Evolutionary conservation across 2,113 vertebrate genomes (phyloP), one percentile per base, ranked within the genome.

Genomic region (Oncorhynchus mykiss): DNA sequence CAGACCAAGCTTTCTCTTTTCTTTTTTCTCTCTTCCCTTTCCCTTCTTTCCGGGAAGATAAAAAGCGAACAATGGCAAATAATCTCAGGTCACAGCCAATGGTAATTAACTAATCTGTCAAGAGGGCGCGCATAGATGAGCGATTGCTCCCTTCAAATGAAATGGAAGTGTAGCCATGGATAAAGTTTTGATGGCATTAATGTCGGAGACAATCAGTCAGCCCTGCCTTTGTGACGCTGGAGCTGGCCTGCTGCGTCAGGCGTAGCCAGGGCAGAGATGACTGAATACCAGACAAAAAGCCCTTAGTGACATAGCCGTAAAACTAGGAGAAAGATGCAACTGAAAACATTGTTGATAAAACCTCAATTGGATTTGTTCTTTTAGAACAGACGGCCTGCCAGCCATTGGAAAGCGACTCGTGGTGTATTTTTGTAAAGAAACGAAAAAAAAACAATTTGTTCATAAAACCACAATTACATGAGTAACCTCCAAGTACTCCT

Each of bases 31-130:
- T 9, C 34, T 1, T 45, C 31, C 9, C 31, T 4, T 51, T 9
- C 29, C 57, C 57, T 31, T 34, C 27, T 62, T n/a, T 39, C 16
- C 11, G 31, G 71, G 18, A 60, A 20, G 29, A 59, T 29, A 11
- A 71, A 62, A 13, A 29, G 29, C 27, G 39, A 34, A 76, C 74
- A 76, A 62, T 20, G 4, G 3, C 1, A 27, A 76, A 49, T 79
- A 77, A 79, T 84, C 34, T 75, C 70, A 66, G 51, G 81, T 82
- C 67, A 54, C 83, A 72, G 77, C 65, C 51, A 64, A 70, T 77
- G 72, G 75, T 86, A 86, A 90, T 89, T 87, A 88, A 78, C 82
- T 67, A 9, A 7, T 78, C 76, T 86, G 84, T 87, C 85, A 81
- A 83, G 74, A 80, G 71, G 67, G 77, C 1, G 22, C 74, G 67